These are phyloP conservation scores for Dromaius novaehollandiae DNA, from an alignment of 2,113 vertebrate species.

Conservation along the genomic window DNA sequence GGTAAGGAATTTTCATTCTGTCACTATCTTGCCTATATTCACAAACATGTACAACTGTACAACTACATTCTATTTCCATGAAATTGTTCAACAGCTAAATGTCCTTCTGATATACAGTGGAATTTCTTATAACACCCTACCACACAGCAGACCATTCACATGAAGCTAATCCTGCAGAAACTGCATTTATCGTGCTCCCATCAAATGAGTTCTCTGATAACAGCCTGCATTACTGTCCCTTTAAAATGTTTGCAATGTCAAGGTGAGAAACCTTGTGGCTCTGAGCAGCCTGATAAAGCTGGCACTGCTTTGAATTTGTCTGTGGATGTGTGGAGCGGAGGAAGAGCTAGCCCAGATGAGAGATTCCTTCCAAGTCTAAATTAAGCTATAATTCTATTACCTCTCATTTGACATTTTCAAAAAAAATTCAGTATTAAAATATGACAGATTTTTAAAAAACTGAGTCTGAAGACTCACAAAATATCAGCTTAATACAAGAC, in stretches of 20 bases:
- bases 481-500: background rate
- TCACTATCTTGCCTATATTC: background rate
- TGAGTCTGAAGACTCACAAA: background rate
- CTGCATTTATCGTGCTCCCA: background rate
- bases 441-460: background rate
- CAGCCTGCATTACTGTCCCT: background rate
- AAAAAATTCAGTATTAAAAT: background rate
- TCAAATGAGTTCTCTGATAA: background rate
- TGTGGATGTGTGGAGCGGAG: no score
- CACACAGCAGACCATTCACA: background rate
- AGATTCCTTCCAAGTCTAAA: background rate
- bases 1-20: background rate
- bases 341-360: background rate
- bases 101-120: background rate
- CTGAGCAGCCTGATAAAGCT: background rate
- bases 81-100: background rate
- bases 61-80: background rate
- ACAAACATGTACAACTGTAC: background rate
- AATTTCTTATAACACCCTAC: background rate
- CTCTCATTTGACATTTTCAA: background rate
- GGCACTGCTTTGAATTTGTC: background rate
- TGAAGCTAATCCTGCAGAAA: background rate
- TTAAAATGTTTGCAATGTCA: background rate
- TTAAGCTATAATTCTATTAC: background rate
- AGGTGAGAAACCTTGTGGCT: background rate